phyloP scores from a whole-genome alignment of 2,113 vertebrate genomes.

The Tachysurus fulvidraco region DNA sequence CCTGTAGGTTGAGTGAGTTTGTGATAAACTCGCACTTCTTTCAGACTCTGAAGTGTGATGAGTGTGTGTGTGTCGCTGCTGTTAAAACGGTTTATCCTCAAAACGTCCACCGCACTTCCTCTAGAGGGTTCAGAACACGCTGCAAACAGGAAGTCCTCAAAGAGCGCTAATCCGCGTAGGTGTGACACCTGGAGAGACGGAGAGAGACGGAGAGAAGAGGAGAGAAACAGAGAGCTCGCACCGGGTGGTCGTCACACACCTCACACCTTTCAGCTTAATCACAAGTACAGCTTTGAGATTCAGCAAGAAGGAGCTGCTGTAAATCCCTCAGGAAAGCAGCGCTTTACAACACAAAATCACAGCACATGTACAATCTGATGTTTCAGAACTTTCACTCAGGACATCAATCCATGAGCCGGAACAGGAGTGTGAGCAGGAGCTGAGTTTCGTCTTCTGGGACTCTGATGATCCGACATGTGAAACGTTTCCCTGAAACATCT shows the following conservation, averaged over 20 bases:
- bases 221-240: background rate
- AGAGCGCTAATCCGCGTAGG: slow-evolving; percentile 79
- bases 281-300: slow-evolving; percentile 10
- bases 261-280: slow-evolving; percentile 36
- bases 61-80: slow-evolving; percentile 69
- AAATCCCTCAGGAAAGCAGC: slow-evolving; percentile 31
- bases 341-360: background rate
- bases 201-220: slow-evolving; percentile 3
- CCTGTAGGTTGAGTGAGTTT: slow-evolving; percentile 79
- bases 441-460: background rate
- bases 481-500: background rate
- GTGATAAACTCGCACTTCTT: slow-evolving; percentile 76
- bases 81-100: slow-evolving; percentile 82
- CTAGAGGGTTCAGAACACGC: slow-evolving; percentile 67
- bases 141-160: slow-evolving; percentile 84
- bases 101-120: slow-evolving; percentile 65
- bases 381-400: background rate
- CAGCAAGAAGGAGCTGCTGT: background rate
- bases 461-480: background rate
- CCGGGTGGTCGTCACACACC: slow-evolving; percentile 11
- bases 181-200: slow-evolving; percentile 72
- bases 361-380: background rate
- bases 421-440: background rate
- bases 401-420: background rate
- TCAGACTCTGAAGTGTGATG: slow-evolving; percentile 67